Conservation (phyloP, 2,888 invertebrate genomes). For the Anaspis maculata region DNA sequence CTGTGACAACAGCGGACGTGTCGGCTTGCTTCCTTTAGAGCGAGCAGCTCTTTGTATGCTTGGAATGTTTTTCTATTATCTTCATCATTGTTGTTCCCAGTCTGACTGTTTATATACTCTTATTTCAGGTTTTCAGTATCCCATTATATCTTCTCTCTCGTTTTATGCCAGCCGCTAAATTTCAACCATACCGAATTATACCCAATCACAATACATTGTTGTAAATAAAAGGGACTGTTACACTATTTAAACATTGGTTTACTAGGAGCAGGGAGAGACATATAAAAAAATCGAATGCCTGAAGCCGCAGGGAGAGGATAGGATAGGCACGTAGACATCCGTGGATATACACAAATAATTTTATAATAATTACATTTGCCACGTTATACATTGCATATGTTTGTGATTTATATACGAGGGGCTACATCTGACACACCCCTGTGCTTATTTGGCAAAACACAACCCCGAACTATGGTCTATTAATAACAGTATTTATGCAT, state of each 20-base stretch:
- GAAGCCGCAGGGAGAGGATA: no score
- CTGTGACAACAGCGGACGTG: constrained; percentile 18
- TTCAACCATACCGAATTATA: no score
- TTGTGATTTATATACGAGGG: constrained; percentile 29
- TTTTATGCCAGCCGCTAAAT: no score
- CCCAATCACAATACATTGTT: no score
- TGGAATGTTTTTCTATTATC: constrained; percentile 17
- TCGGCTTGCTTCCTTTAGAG: constrained; percentile 16
- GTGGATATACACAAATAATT: constrained; percentile 11
- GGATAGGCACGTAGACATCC: background rate
- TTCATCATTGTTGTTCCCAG: constrained; percentile 15
- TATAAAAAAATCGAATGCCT: no score
- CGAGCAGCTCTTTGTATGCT: constrained; percentile 12
- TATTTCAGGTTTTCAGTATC: constrained; percentile 12
- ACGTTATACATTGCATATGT: constrained; percentile 12
- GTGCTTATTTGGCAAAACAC: constrained; percentile 34
- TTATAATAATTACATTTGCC: constrained; percentile 13
- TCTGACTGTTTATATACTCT: constrained; percentile 15
- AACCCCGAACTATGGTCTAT: constrained; percentile 29
- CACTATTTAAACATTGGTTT: no score
- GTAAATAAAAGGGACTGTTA: no score
- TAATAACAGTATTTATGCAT: constrained; percentile 32
- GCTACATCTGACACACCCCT: constrained; percentile 32
- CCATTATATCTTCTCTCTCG: constrained; percentile 6
- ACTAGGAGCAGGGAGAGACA: no score